A percentile compares a stretch with the other conserved stretches of the same genome.
These are phyloP conservation scores for Takifugu flavidus DNA, from an alignment of 2,113 vertebrate genomes.

Conservation along the genomic window DNA sequence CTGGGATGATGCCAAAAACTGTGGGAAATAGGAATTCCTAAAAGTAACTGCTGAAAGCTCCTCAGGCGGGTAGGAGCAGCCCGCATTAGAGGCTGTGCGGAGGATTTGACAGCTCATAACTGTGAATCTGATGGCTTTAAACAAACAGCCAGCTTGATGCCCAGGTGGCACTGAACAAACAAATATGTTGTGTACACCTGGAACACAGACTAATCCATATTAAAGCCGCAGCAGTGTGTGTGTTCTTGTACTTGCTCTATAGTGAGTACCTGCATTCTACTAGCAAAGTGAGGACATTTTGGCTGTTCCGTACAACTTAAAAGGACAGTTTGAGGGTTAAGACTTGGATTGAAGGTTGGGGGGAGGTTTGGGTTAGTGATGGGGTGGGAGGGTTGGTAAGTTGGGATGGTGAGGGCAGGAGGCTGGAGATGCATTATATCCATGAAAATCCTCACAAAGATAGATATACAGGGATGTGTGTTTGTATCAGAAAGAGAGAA, in stretches of 20 bases:
- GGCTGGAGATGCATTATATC: no score
- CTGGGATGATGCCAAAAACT: no score
- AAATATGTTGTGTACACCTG: constrained; percentile 47
- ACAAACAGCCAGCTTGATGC: constrained; percentile 32
- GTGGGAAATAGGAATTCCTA: no score
- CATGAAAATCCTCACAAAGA: no score
- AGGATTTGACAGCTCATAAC: constrained; percentile 35
- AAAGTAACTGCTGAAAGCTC: background rate
- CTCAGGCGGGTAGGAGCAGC: background rate
- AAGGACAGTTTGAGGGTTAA: no score
- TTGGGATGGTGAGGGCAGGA: no score
- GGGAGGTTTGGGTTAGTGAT: background rate
- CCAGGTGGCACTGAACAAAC: constrained; percentile 48
- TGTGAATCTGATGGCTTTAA: constrained; percentile 6
- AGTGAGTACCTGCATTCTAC: no score
- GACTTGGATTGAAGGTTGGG: no score
- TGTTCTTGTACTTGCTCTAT: no score
- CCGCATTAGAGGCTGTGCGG: constrained; percentile 6
- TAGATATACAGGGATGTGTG: constrained; percentile 7
- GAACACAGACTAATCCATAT: background rate
- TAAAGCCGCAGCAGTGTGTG: constrained; percentile 18
- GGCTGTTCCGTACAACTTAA: no score
- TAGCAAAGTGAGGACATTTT: no score
- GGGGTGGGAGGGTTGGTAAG: no score
- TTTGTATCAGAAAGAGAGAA: constrained; percentile 3